Conservation (phyloP, 2,113 vertebrate species). For the Pungitius pungitius region DNA sequence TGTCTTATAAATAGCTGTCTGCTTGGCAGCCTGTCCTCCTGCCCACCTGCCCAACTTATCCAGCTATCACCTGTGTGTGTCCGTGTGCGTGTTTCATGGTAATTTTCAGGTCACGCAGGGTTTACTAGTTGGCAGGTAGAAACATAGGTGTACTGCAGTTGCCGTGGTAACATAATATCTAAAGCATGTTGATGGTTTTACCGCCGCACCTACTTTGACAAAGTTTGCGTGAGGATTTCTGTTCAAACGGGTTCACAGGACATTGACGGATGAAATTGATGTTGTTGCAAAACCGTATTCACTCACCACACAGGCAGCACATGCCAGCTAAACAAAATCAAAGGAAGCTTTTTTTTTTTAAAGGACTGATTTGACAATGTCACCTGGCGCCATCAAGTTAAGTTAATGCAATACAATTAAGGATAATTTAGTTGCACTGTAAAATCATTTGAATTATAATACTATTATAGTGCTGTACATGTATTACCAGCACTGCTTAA, state of each 20-base stretch:
- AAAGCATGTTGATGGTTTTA: constrained; percentile 17
- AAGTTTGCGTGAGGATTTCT: constrained; percentile 44
- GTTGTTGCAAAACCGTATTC: constrained; percentile 22
- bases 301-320: constrained; percentile 5
- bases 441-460: neutral
- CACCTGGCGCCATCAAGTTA: constrained; percentile 1
- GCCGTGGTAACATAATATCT: constrained; percentile 68
- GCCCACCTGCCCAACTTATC: constrained; percentile 1
- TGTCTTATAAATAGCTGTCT: constrained; percentile 3
- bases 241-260: constrained; percentile 17
- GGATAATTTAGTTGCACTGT: neutral
- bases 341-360: neutral
- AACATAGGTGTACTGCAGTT: constrained; percentile 37
- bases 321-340: constrained; percentile 15
- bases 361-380: constrained; percentile 46
- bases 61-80: neutral
- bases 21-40: neutral
- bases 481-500: neutral
- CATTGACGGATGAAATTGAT: constrained; percentile 39
- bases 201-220: constrained; percentile 34
- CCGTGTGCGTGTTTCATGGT: constrained; percentile 15
- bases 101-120: constrained; percentile 61
- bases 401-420: neutral
- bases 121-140: constrained; percentile 52
- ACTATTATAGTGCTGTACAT: neutral